Evolutionary conservation across 2,113 vertebrate genomes (phyloP).

Genomic region (Coptodon rendalli): DNA sequence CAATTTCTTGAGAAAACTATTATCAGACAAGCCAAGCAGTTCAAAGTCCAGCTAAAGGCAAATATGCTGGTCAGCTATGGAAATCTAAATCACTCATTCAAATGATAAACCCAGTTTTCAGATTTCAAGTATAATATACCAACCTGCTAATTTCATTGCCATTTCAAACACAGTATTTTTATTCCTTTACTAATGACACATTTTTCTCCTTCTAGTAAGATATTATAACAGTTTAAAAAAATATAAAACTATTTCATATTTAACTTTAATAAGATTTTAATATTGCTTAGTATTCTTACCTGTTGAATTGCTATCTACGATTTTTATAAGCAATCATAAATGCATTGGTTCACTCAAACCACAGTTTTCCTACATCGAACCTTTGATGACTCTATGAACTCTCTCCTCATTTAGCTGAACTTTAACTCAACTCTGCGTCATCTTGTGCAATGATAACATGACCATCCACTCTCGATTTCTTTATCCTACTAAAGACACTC

Average conservation of each 20-base stretch:
- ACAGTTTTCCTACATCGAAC: neutral
- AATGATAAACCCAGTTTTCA: neutral
- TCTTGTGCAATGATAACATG: neutral
- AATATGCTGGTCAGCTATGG: neutral
- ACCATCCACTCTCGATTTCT: neutral
- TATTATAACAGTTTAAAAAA: neutral
- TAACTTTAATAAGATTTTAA: neutral
- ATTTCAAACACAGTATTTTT: neutral
- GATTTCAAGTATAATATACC: neutral
- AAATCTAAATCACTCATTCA: neutral
- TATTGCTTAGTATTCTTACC: neutral
- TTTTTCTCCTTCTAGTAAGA: neutral
- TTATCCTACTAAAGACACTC: neutral
- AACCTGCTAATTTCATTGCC: neutral
- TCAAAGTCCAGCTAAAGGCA: neutral
- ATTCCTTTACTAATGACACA: neutral
- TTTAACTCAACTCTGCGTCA: neutral
- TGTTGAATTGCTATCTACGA: neutral
- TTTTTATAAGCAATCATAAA: neutral
- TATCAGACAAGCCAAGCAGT: neutral
- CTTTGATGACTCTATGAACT: constrained; percentile 5
- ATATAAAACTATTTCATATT: rapidly evolving
- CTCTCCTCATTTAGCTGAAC: neutral
- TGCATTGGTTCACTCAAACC: neutral
- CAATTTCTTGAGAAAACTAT: neutral